Evolutionary conservation across 2,888 invertebrate genomes (phyloP), one percentile per base, ranked within the genome.

Genomic region (Cremastinae sp.): DNA sequence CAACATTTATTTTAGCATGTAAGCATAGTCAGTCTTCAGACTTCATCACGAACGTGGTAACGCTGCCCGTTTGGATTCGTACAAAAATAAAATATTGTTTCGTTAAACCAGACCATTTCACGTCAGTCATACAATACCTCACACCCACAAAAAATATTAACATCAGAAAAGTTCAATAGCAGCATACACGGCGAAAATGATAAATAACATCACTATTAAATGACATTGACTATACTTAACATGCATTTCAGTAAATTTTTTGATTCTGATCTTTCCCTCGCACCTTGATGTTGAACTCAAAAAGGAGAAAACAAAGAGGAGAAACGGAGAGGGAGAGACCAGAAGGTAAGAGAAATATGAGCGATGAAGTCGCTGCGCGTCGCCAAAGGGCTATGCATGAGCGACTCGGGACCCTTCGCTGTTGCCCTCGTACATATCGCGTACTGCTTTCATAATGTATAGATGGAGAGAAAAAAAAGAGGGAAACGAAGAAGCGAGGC

Each of bases 321-420:
- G 28, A 9, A n/a, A 59, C n/a, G 4, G 35, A n/a, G 35, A 28
- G 22, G 9, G 12, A 12, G 8, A 12, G 22, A n/a, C 41, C 41
- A 41, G 2, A 53, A 37, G 14, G 37, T 22, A 20, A 55, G 10
- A 28, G 56, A 35, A 18, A 35, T 12, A 41, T 49, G 56, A 47
- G 35, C 74, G 49, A 77, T 69, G 62, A 65, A 77, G 69, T 77
- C 55, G 69, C 74, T 53, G 28, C 39, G 58, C 68, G 59, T 59
- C 58, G 41, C 69, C 41, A 62, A 62, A 64, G 41, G 43, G 72
- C 41, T 22, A 75, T 72, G 72, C 78, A 53, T 62, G 75, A 78
- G 68, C 61, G 69, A 62, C 62, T 64, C 39, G 37, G n/a, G 35
- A 59, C 51, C 71, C 58, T 71, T 18, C 49, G 64, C 51, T 69